A percentile compares a stretch with the other conserved stretches of the same genome.
Conservation (phyloP, 37 sponge, comb jelly and placozoan genomes). For the Theonella swinhoei region DNA sequence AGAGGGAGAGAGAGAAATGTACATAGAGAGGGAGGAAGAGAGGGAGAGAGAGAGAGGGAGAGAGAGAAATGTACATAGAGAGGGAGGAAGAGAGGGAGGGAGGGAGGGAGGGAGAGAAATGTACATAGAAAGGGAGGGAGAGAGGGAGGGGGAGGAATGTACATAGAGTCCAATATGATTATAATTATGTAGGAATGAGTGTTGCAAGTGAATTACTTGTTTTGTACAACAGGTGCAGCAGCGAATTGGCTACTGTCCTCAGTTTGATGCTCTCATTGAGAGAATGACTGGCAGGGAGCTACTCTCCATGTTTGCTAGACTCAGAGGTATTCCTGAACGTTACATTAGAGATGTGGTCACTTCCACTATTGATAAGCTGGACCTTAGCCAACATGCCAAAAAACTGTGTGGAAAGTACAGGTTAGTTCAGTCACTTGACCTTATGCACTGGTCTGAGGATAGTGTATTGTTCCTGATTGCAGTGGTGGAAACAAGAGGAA, state of each 20-base stretch:
- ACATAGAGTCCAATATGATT: neutral
- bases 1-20: no score
- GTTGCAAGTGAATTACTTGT: no score
- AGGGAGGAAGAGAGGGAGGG: no score
- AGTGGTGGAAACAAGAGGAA: conserved; percentile 87
- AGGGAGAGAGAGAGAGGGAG: no score
- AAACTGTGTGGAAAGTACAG: conserved; percentile 84
- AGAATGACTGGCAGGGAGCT: conserved; percentile 78
- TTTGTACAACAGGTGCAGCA: conserved; percentile 59
- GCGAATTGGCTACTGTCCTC: conserved; percentile 76
- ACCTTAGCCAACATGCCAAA: conserved; percentile 72
- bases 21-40: no score
- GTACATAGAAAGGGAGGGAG: no score
- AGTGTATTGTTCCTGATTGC: neutral
- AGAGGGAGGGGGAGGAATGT: neutral
- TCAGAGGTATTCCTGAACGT: conserved; percentile 76
- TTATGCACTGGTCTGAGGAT: neutral
- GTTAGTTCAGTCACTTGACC: conserved; percentile 12
- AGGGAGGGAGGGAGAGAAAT: neutral
- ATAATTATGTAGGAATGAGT: neutral
- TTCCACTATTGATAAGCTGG: conserved; percentile 59
- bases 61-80: no score
- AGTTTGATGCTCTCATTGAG: conserved; percentile 82
- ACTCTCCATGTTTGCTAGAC: conserved; percentile 81
- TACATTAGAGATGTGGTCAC: conserved; percentile 61